Percentiles rank a stretch among this genome's conserved stretches.
These are phyloP conservation scores for Macrophya alboannulata DNA, from an alignment of 2,888 invertebrate genomes.

Conservation along the genomic window DNA sequence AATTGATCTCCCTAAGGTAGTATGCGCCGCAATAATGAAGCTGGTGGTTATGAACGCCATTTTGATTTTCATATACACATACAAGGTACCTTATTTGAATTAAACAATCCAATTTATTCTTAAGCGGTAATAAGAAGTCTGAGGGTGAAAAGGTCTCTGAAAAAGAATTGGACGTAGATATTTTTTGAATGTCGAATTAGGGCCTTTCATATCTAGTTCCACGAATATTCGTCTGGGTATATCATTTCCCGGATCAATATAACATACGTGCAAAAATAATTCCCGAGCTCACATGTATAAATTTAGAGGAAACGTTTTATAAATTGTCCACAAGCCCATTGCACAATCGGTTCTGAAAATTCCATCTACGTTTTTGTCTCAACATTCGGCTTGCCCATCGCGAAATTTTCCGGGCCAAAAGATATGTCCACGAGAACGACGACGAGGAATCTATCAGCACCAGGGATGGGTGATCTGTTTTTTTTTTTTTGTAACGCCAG, in stretches of 20 bases:
- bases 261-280: background rate
- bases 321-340: background rate
- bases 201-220: too few relatives aligned
- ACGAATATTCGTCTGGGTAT: background rate
- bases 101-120: background rate
- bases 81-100: constrained; percentile 2
- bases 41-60: background rate
- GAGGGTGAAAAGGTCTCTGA: background rate
- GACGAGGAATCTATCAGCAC: background rate
- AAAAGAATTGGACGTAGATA: background rate
- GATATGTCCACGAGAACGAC: background rate
- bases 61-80: background rate
- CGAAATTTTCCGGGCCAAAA: background rate
- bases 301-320: background rate
- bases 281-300: background rate
- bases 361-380: background rate
- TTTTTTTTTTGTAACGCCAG: background rate
- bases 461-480: background rate
- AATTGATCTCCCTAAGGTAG: constrained; percentile 11
- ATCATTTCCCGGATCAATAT: background rate
- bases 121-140: background rate
- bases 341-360: background rate
- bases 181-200: background rate
- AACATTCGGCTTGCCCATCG: background rate
- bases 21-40: background rate